A percentile compares a stretch with the other conserved stretches of the same genome.
phyloP scores from a whole-genome alignment of 2,888 invertebrate species.

The Automeris io region DNA sequence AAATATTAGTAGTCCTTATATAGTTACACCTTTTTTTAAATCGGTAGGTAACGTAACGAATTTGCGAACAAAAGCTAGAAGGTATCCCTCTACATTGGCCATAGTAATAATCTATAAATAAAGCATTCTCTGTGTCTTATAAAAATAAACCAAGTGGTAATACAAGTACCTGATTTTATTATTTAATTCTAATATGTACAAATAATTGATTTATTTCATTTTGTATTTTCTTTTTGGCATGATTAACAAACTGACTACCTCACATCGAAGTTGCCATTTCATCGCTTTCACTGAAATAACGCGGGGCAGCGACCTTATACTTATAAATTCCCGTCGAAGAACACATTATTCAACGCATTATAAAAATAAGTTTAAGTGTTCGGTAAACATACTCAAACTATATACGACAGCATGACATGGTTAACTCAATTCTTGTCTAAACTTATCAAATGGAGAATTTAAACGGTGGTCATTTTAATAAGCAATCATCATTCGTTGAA shows the following conservation, averaged over 20 bases:
- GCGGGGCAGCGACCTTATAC: conserved; percentile 15
- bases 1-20: too few species aligned
- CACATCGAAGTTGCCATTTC: conserved; percentile 22
- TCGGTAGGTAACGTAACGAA: too few species aligned
- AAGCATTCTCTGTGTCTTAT: too few species aligned
- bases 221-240: background rate
- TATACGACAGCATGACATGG: background rate
- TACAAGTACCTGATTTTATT: too few species aligned
- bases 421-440: background rate
- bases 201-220: too few species aligned
- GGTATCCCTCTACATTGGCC: too few species aligned
- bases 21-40: too few species aligned
- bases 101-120: too few species aligned
- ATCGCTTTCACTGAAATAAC: conserved; percentile 30
- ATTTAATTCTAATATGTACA: too few species aligned
- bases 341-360: background rate
- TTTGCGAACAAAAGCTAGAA: too few species aligned
- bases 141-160: too few species aligned
- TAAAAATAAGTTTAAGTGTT: background rate
- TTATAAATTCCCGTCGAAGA: conserved; percentile 5
- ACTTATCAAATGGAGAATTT: background rate
- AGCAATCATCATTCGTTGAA: conserved; percentile 2
- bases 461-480: conserved; percentile 2
- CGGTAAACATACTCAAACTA: background rate
- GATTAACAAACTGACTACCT: conserved; percentile 3